Base-by-base conservation (phyloP, 2,797 vertebrate species). In the Acanthopagrus latus region DNA sequence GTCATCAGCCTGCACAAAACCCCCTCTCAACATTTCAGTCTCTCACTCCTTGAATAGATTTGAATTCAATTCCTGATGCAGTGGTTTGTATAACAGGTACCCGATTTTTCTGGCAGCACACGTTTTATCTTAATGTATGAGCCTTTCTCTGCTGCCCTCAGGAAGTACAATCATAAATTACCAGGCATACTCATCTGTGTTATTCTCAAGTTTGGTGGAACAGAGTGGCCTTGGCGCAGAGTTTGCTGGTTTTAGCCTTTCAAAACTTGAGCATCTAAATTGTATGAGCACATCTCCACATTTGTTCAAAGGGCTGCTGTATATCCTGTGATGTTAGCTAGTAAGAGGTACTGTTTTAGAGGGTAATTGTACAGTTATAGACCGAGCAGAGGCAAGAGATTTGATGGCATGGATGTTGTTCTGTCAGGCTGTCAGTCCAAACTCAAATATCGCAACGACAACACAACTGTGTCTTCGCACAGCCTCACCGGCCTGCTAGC, bases 101-200 rank as follows among this genome's bases (percentile, higher is more conserved):
- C 57, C 2, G 29, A 20, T 12, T 64, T 60, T 52, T 51, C 43
- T 76, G 60, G 27, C 69, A 64, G 38, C 44, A 2, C 38, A 33
- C n/a, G 38, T 38, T 38, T 38, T 38, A 38, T 7, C 38, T 38
- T 64, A 43, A 82, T 74, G 54, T 62, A 77, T 86, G 67, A 55
- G 41, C 18, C 43, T 52, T 56, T 81, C 33, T 64, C 74, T n/a
- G 47, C 1, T 50, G 51, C 74, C 63, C 59, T 47, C 55, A 18
- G 77, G 86, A 85, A 74, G 71, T 29, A 6, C 56, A 47, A 75
- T 66, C 80, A 77, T 77, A 73, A 81, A 88, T 83, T 75, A 76
- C 70, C 74, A 56, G 63, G 25, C 18, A 63, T 56, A 33, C 64
- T 83, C 74, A 23, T 77, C 69, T 74, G 70, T 76, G 76, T 74